Percentiles rank a stretch among this genome's conserved stretches.
phyloP scores from a whole-genome alignment of 1,140 invertebrate species.

The Phthorimaea operculella region DNA sequence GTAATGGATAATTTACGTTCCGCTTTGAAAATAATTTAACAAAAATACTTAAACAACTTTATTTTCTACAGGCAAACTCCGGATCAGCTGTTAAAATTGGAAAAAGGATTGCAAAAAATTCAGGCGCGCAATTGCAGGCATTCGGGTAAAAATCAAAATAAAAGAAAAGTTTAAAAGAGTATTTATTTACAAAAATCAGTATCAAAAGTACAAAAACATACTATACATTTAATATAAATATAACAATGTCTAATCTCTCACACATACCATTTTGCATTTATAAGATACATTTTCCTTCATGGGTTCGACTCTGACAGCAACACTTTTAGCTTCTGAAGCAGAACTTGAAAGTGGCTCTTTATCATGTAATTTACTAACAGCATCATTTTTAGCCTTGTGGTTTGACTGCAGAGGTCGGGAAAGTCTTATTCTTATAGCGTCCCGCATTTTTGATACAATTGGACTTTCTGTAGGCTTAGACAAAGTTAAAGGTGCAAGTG shows the following conservation, averaged over 20 bases:
- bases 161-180: neutral
- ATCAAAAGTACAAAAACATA: neutral
- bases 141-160: too few relatives aligned
- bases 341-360: conserved; percentile 21
- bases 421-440: conserved; percentile 19
- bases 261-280: conserved; percentile 48
- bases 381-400: conserved; percentile 4
- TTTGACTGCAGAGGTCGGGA: neutral
- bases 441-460: conserved; percentile 22
- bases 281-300: conserved; percentile 46
- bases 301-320: conserved; percentile 9
- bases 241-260: conserved; percentile 17
- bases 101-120: too few relatives aligned
- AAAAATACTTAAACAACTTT: too few relatives aligned
- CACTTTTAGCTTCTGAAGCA: conserved; percentile 23
- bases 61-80: too few relatives aligned
- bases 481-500: conserved; percentile 7
- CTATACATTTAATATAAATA: neutral
- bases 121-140: too few relatives aligned
- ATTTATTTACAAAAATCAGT: neutral
- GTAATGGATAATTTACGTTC: too few relatives aligned
- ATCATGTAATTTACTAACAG: neutral
- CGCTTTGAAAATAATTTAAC: too few relatives aligned
- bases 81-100: too few relatives aligned
- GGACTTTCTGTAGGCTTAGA: conserved; percentile 17